Percentiles rank a stretch among this genome's conserved stretches.
These are phyloP conservation scores for Drosophila mulleri DNA, from an alignment of 2,888 invertebrate species.

Conservation along the genomic window DNA sequence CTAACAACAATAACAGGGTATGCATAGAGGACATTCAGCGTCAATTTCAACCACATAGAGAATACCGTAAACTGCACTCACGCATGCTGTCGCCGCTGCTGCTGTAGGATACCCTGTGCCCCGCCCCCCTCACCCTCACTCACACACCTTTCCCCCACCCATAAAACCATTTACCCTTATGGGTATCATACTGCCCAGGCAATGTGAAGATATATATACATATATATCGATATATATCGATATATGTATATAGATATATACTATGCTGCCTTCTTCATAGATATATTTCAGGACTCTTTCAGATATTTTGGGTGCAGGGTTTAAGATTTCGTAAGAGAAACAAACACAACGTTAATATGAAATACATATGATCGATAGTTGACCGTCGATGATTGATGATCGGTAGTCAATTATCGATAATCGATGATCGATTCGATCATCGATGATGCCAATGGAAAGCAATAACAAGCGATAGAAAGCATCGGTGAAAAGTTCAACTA, in stretches of 20 bases:
- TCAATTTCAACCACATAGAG: background rate
- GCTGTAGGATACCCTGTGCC: slow-evolving; percentile 26
- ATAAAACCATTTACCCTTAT: no score
- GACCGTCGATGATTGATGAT: background rate
- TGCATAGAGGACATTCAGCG: background rate
- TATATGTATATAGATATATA: background rate
- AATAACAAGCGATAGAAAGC: slow-evolving; percentile 43
- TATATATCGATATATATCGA: background rate
- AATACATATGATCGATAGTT: slow-evolving; percentile 15
- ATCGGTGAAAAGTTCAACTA: slow-evolving; percentile 56
- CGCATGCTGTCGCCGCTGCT: background rate
- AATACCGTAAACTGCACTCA: slow-evolving; percentile 1
- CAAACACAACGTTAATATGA: background rate
- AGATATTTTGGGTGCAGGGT: slow-evolving; percentile 44
- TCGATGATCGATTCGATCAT: background rate
- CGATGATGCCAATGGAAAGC: slow-evolving; percentile 54
- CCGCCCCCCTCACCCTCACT: no score
- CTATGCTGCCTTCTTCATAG: background rate
- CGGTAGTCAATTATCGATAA: slow-evolving; percentile 1
- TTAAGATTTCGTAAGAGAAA: background rate
- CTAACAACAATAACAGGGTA: slow-evolving; percentile 16
- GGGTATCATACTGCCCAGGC: slow-evolving; percentile 4
- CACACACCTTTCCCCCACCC: no score
- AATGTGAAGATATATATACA: background rate
- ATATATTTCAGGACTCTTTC: background rate